These are phyloP conservation scores for Ceuthmochares aereus DNA, from an alignment of 2,113 vertebrate species.

Conservation along the genomic window DNA sequence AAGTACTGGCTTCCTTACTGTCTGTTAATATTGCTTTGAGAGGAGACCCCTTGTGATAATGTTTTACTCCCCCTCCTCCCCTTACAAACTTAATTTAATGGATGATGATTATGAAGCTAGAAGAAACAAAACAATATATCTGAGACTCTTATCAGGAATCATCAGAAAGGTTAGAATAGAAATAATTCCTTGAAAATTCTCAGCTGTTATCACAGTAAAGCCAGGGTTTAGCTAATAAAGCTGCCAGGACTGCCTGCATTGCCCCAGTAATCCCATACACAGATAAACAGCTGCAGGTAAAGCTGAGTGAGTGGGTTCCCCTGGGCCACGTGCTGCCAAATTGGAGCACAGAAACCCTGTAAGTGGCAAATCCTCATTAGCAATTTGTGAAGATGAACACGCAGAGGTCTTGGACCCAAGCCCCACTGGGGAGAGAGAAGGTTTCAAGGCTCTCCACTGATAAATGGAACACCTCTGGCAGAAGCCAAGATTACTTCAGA, in stretches of 20 bases:
- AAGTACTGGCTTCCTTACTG: not conserved
- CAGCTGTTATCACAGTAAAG: not conserved
- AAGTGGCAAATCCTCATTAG: not conserved
- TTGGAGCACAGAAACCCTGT: not conserved
- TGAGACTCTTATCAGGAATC: not conserved
- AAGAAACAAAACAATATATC: not conserved
- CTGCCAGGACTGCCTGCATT: not conserved
- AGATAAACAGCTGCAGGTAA: not conserved
- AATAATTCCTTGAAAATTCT: not conserved
- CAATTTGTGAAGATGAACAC: not conserved
- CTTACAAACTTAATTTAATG: not conserved
- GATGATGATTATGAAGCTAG: not conserved
- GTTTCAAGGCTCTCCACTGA: not conserved
- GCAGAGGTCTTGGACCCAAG: not conserved
- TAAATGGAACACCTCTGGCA: not conserved
- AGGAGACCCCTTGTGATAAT: not conserved
- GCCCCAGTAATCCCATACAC: not conserved
- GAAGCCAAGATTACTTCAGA: not conserved
- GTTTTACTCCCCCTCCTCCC: not conserved
- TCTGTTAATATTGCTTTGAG: not conserved
- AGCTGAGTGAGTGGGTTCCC: not conserved
- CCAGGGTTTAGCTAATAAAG: not conserved
- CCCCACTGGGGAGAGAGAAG: rapidly evolving
- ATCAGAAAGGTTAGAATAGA: not conserved
- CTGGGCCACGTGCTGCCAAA: not conserved